Base-by-base conservation (phyloP, 2,888 invertebrate genomes). In the Drosophila villosipedis region DNA sequence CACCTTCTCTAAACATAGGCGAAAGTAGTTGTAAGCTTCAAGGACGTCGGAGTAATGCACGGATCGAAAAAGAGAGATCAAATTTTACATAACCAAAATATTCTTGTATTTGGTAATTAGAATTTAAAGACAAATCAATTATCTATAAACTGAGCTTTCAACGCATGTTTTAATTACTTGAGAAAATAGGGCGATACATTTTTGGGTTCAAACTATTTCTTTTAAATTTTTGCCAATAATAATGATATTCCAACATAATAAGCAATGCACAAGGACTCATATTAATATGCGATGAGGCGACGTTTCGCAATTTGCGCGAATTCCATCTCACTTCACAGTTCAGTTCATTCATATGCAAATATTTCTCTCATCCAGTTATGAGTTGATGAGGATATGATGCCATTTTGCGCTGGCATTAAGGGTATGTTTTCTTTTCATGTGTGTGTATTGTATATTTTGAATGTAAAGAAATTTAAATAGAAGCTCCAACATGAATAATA, bases 281-380 rank as follows among this genome's bases (percentile, higher is more conserved):
- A 74, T 75, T 50, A 47, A 53, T 61, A 31, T 69, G 55, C 70
- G 69, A 28, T 60, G 55, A 60, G 55, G 70, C 52, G 47, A 54
- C 50, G 9, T 47, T 25, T 47, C 47, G 47, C 47, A 47, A 64
- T 64, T 60, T 67, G 74, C 78, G 49, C 67, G 57, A 78, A 81
- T 85, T 83, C 72, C 76, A 71, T 62, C 70, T 59, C 64, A 74
- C 55, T 64, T 55, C 60, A 62, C 57, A 67, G 64, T 68, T 57
- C 61, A 76, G 63, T 71, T 64, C 67, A 70, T 72, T 71, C 63
- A 69, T 72, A 73, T 72, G 73, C 79, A 81, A 81, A 85, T 83
- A 77, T 60, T 66, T 74, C 43, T 25, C n/a, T 30, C n/a, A 31
- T 28, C n/a, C 30, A 50, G 64, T 61, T 35, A 22, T 37, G 54